phyloP scores from a whole-genome alignment of 2,888 invertebrate species.

The Pteria penguin region DNA sequence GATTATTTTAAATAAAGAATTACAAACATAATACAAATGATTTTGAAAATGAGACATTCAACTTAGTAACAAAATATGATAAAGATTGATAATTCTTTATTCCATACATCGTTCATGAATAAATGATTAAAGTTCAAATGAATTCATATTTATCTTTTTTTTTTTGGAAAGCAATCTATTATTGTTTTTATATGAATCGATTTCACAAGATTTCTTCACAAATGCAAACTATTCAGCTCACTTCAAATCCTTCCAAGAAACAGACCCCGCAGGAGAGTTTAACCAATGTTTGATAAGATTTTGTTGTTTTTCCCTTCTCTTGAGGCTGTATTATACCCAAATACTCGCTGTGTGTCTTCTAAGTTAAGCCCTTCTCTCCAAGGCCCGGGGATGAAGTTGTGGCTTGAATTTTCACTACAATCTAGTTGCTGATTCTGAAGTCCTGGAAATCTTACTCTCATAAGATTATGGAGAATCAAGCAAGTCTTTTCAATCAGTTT shows the following conservation, averaged over 20 bases:
- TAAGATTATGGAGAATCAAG: slow-evolving; percentile 51
- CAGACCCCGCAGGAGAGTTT: slow-evolving; percentile 41
- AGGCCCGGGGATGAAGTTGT: slow-evolving; percentile 38
- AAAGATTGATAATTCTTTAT: too few relatives aligned
- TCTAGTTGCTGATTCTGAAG: slow-evolving; percentile 33
- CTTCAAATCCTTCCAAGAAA: slow-evolving; percentile 50
- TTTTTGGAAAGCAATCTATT: too few relatives aligned
- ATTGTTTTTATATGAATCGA: too few relatives aligned
- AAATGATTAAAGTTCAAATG: too few relatives aligned
- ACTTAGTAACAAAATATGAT: too few relatives aligned
- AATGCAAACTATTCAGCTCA: too few relatives aligned
- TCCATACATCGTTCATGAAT: too few relatives aligned
- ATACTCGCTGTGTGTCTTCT: slow-evolving; percentile 22
- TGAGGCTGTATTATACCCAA: slow-evolving; percentile 28
- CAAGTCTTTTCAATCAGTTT: slow-evolving; percentile 30
- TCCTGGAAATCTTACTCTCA: slow-evolving; percentile 46
- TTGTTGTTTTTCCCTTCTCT: slow-evolving; percentile 15
- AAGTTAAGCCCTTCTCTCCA: slow-evolving; percentile 39
- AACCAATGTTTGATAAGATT: slow-evolving; percentile 45
- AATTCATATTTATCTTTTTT: too few relatives aligned
- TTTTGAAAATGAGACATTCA: too few relatives aligned
- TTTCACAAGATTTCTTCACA: too few relatives aligned
- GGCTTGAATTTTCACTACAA: slow-evolving; percentile 24
- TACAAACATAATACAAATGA: too few relatives aligned
- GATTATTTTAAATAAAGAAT: too few relatives aligned